These are phyloP conservation scores for Salvelinus namaycush DNA, from an alignment of 2,113 vertebrate species.

Conservation along the genomic window DNA sequence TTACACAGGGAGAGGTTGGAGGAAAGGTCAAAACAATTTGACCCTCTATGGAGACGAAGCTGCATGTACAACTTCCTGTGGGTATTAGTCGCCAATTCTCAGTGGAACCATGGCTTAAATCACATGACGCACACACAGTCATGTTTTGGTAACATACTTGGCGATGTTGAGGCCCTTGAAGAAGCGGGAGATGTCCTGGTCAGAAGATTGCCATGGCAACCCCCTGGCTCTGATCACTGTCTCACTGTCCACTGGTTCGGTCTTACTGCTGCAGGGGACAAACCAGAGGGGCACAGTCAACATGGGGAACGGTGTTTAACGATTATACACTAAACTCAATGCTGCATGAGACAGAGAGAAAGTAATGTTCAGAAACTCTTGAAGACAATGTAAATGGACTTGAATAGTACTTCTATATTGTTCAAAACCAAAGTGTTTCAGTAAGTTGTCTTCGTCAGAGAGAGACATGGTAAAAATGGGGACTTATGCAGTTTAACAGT, in stretches of 20 bases:
- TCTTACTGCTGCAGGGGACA: slow-evolving; percentile 82
- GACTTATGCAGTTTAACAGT: too few relatives aligned
- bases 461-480: too few relatives aligned
- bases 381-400: too few relatives aligned
- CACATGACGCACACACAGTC: too few relatives aligned
- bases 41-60: too few relatives aligned
- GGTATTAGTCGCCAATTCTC: not conserved
- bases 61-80: not conserved
- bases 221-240: slow-evolving; percentile 94
- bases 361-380: not conserved
- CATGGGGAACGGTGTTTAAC: slow-evolving; percentile 25
- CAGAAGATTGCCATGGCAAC: slow-evolving; percentile 96
- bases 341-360: not conserved
- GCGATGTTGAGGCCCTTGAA: slow-evolving; percentile 98
- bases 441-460: too few relatives aligned
- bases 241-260: slow-evolving; percentile 90
- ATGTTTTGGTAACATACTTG: slow-evolving; percentile 72
- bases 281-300: not conserved
- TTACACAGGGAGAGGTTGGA: slow-evolving; percentile 5
- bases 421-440: too few relatives aligned
- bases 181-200: slow-evolving; percentile 96
- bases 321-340: slow-evolving; percentile 28
- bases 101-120: not conserved
- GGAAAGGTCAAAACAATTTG: too few relatives aligned
- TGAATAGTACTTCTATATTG: too few relatives aligned